These are phyloP conservation scores for Drosophila truncata DNA, from an alignment of 1,140 invertebrate species.

Conservation along the genomic window DNA sequence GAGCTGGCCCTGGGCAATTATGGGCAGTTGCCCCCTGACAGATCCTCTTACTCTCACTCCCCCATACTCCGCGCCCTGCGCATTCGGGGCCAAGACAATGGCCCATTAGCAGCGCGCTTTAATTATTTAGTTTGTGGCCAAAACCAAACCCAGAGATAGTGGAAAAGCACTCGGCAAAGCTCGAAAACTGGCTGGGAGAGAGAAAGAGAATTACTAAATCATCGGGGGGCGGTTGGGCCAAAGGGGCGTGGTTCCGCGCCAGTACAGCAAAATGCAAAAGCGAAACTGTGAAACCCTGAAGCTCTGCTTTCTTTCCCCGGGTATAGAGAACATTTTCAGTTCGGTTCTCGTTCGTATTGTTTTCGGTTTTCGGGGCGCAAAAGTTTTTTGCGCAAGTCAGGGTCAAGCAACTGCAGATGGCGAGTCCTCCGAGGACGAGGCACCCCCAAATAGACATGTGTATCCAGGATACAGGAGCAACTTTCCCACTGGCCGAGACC, in stretches of 20 bases:
- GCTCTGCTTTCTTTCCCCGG: constrained; percentile 17
- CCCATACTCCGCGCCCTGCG: neutral
- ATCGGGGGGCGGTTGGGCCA: constrained; percentile 16
- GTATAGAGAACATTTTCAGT: constrained; percentile 61
- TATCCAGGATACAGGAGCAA: constrained; percentile 7
- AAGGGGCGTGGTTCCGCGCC: constrained; percentile 39
- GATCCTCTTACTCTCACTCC: neutral
- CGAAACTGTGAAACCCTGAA: constrained; percentile 35
- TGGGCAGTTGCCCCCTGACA: constrained; percentile 59
- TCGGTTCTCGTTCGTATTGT: constrained; percentile 41
- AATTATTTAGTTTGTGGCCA: constrained; percentile 77
- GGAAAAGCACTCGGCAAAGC: constrained; percentile 27
- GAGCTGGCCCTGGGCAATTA: constrained; percentile 61
- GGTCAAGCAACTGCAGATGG: constrained; percentile 72
- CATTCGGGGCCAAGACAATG: constrained; percentile 65
- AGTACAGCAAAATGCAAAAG: constrained; percentile 59
- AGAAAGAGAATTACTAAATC: constrained; percentile 42
- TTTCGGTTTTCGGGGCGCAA: constrained; percentile 46
- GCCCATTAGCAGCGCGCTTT: constrained; percentile 81
- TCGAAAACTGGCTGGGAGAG: constrained; percentile 8
- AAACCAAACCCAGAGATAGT: constrained; percentile 52
- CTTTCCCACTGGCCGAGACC: constrained; percentile 9
- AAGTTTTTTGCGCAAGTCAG: constrained; percentile 77
- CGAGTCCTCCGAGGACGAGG: neutral
- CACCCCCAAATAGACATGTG: constrained; percentile 14